Percentiles rank a stretch among this genome's conserved stretches.
Evolutionary conservation across 2,888 invertebrate genomes (phyloP).

Genomic region (Megamerina dolium): DNA sequence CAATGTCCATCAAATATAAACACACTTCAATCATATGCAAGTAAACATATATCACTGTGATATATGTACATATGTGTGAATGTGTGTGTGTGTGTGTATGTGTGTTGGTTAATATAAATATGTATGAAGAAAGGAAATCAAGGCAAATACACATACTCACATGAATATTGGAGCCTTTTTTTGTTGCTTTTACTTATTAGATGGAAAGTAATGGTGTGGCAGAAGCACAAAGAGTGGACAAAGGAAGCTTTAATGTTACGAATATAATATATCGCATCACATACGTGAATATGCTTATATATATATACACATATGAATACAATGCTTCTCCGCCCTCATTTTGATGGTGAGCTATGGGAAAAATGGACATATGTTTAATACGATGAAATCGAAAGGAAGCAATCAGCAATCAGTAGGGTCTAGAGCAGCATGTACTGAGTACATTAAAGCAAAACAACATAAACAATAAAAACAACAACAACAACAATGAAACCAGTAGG

Average conservation of each 20-base stretch:
- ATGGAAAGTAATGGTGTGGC: too few relatives aligned
- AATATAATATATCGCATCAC: too few relatives aligned
- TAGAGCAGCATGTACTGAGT: too few relatives aligned
- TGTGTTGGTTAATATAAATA: too few relatives aligned
- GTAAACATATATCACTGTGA: too few relatives aligned
- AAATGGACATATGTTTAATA: slow-evolving; percentile 5
- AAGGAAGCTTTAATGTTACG: too few relatives aligned
- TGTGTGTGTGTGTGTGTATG: too few relatives aligned
- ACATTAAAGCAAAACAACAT: neutral
- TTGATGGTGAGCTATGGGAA: slow-evolving; percentile 2
- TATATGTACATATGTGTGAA: too few relatives aligned
- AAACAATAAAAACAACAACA: neutral
- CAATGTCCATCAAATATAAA: slow-evolving; percentile 6
- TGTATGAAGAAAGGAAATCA: too few relatives aligned
- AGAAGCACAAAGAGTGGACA: neutral
- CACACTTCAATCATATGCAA: slow-evolving; percentile 4
- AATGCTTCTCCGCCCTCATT: neutral
- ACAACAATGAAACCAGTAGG: neutral
- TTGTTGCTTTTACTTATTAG: too few relatives aligned
- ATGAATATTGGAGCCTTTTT: neutral
- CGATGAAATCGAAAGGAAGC: neutral
- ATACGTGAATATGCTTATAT: too few relatives aligned
- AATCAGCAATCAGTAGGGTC: neutral
- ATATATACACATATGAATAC: neutral
- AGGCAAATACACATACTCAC: neutral